A percentile compares a stretch with the other conserved stretches of the same genome.
Evolutionary conservation across 1,140 invertebrate genomes (phyloP).

Genomic region (Brachionus rubens): DNA sequence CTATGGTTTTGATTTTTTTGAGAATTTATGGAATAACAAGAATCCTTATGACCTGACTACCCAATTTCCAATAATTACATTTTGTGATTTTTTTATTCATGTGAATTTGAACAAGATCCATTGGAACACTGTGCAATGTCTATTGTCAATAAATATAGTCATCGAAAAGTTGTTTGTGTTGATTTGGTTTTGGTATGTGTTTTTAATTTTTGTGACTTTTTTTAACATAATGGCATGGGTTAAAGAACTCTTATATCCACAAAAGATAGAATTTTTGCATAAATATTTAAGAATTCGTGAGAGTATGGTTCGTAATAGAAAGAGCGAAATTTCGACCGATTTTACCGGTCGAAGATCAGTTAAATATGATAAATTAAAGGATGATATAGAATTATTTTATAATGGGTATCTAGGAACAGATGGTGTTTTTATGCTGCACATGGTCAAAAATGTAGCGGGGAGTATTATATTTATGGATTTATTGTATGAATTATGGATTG

Average conservation of each 20-base stretch:
- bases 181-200: conserved; percentile 63
- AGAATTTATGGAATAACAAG: conserved; percentile 1
- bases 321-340: neutral
- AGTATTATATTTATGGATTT: conserved; percentile 30
- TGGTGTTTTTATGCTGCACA: conserved; percentile 29
- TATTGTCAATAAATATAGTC: conserved; percentile 64
- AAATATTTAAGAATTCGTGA: conserved; percentile 33
- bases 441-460: conserved; percentile 36
- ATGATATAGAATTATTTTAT: conserved; percentile 2
- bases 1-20: conserved; percentile 40
- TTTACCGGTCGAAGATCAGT: neutral
- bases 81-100: conserved; percentile 42
- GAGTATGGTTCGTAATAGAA: neutral
- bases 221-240: conserved; percentile 6
- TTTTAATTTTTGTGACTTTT: conserved; percentile 47
- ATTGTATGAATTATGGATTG: conserved; percentile 16
- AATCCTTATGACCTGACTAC: conserved; percentile 13
- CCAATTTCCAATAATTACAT: conserved; percentile 37
- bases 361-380: neutral
- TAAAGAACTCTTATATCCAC: neutral
- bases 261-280: neutral
- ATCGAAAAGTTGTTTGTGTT: conserved; percentile 65
- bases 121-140: conserved; percentile 60
- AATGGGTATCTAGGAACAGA: neutral
- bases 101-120: conserved; percentile 21